A percentile compares a stretch with the other conserved stretches of the same genome.
These are phyloP conservation scores for Ormyrus pomaceus DNA, from an alignment of 2,888 invertebrate genomes.

Conservation along the genomic window DNA sequence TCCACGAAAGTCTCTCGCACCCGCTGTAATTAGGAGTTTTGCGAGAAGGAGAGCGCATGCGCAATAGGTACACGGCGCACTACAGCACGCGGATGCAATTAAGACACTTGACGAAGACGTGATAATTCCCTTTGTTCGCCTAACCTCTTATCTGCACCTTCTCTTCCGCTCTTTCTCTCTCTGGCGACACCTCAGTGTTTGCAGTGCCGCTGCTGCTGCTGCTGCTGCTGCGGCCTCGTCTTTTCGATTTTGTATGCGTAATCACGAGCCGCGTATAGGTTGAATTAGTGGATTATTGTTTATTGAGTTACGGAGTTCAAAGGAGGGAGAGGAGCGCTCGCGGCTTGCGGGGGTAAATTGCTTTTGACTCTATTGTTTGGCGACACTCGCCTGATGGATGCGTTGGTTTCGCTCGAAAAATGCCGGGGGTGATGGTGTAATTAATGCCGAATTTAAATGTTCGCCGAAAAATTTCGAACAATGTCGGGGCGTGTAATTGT, in stretches of 20 bases:
- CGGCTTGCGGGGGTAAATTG: background rate
- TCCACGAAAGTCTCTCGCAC: background rate
- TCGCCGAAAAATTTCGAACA: too few species aligned
- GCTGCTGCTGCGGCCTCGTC: background rate
- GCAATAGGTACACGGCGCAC: background rate
- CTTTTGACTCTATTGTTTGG: background rate
- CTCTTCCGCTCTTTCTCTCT: slow-evolving; percentile 13
- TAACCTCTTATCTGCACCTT: slow-evolving; percentile 42
- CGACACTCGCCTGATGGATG: background rate
- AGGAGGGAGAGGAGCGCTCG: background rate
- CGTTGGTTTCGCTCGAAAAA: too few species aligned
- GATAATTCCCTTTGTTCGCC: slow-evolving; percentile 56
- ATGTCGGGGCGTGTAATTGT: too few species aligned
- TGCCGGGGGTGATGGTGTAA: too few species aligned
- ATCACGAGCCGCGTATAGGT: slow-evolving; percentile 11
- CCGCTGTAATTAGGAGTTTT: slow-evolving; percentile 40
- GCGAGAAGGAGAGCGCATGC: slow-evolving; percentile 7
- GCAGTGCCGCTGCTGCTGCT: too few species aligned
- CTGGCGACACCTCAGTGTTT: background rate
- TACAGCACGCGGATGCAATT: slow-evolving; percentile 49
- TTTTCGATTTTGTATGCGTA: slow-evolving; percentile 28
- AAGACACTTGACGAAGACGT: slow-evolving; percentile 55
- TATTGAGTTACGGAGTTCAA: slow-evolving; percentile 42
- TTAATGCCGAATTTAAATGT: too few species aligned
- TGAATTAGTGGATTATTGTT: slow-evolving; percentile 50